Percentiles rank a stretch among this genome's conserved stretches.
These are phyloP conservation scores for Chanos chanos DNA, from an alignment of 2,797 vertebrate species.

Conservation along the genomic window DNA sequence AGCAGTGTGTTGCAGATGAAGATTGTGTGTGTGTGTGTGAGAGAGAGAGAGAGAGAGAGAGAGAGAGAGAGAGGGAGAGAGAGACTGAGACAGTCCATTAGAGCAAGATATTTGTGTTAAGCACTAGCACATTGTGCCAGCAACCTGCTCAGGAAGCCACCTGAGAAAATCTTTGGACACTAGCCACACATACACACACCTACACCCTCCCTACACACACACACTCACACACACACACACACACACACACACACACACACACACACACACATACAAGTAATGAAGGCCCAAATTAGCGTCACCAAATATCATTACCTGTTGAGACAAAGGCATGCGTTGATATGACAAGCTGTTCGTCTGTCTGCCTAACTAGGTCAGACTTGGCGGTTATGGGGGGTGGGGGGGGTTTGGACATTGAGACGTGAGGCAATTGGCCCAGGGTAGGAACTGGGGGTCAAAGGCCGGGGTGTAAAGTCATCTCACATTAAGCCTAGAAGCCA, in stretches of 20 bases:
- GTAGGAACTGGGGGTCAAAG: constrained; percentile 53
- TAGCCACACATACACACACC: not conserved
- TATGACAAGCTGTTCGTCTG: constrained; percentile 38
- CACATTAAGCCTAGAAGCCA: constrained; percentile 59
- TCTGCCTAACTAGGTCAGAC: constrained; percentile 56
- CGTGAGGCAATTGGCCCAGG: constrained; percentile 20
- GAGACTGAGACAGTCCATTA: constrained; percentile 17
- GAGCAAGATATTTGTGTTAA: constrained; percentile 35
- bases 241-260: constrained; percentile 8
- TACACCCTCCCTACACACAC: constrained; percentile 1
- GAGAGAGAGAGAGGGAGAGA: no score
- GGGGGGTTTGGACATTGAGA: constrained; percentile 49
- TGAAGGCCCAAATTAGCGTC: constrained; percentile 45
- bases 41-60: no score
- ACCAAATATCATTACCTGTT: constrained; percentile 44
- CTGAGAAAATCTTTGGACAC: not conserved
- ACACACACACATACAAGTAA: constrained; percentile 13
- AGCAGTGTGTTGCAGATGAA: no score
- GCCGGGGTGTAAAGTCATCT: constrained; percentile 50
- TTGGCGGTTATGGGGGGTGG: constrained; percentile 55
- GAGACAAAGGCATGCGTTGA: constrained; percentile 43
- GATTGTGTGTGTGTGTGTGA: no score
- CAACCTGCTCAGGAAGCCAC: constrained; percentile 17
- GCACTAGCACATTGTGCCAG: constrained; percentile 15
- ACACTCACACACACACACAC: constrained; percentile 10